Percentiles rank a stretch among this genome's conserved stretches.
Evolutionary conservation across 2,797 vertebrate genomes (phyloP).

Genomic region (Epinephelus awoara): DNA sequence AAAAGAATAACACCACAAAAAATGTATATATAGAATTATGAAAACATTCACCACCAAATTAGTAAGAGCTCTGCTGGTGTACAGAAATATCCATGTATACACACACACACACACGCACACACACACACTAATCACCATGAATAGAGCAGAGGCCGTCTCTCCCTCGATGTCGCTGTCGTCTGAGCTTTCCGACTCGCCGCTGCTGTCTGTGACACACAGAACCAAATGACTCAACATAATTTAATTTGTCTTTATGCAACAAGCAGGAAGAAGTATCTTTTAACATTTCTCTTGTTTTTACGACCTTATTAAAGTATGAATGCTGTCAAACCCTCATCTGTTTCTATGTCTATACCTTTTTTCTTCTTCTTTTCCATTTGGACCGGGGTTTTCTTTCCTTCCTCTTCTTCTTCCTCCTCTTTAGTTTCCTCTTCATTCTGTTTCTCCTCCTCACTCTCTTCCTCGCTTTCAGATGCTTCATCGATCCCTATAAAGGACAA

Average conservation of each 20-base stretch:
- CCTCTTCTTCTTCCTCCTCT: slow-evolving; percentile 90
- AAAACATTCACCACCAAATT: not conserved
- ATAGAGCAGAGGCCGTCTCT: slow-evolving; percentile 91
- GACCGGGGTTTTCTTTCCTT: slow-evolving; percentile 89
- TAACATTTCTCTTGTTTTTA: not conserved
- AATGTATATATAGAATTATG: not conserved
- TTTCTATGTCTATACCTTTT: slow-evolving; percentile 73
- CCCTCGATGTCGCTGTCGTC: slow-evolving; percentile 95
- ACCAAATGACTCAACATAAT: not conserved
- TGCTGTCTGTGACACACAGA: slow-evolving; percentile 88
- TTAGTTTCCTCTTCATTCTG: slow-evolving; percentile 89
- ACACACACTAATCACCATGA: slow-evolving; percentile 87
- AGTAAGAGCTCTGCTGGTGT: not conserved
- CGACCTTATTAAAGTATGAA: not conserved
- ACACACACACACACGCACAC: not conserved
- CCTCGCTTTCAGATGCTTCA: slow-evolving; percentile 91
- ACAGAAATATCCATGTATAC: too few relatives aligned
- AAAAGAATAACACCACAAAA: not conserved
- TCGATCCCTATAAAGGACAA: slow-evolving; percentile 84
- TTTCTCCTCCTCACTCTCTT: slow-evolving; percentile 95
- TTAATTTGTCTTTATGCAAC: not conserved
- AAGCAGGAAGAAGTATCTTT: not conserved
- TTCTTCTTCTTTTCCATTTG: slow-evolving; percentile 90
- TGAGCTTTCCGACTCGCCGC: slow-evolving; percentile 92
- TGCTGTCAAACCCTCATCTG: not conserved